Percentiles rank a stretch among this genome's conserved stretches.
phyloP scores from a whole-genome alignment of 2,797 vertebrate species.

The Mionectes olivaceus region DNA sequence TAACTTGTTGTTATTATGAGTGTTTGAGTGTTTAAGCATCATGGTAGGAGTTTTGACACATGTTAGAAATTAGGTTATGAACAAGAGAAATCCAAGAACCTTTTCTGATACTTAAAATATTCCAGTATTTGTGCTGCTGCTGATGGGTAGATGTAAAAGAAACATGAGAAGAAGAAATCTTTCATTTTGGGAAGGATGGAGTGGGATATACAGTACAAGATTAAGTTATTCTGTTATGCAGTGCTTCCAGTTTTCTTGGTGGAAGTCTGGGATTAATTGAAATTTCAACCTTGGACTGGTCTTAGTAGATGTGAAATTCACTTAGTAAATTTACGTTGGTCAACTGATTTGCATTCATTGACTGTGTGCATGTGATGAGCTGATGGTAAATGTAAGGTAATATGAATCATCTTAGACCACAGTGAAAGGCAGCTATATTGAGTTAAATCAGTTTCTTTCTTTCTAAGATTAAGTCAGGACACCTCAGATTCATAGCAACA shows the following conservation, averaged over 20 bases:
- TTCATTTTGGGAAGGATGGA: neutral
- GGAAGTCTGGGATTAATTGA: neutral
- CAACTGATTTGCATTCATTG: neutral
- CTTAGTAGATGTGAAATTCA: neutral
- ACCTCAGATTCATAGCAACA: neutral
- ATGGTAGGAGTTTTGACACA: neutral
- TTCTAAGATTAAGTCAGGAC: neutral
- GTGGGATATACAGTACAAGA: neutral
- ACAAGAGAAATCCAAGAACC: neutral
- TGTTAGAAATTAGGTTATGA: neutral
- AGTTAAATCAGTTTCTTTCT: neutral
- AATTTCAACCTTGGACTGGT: neutral
- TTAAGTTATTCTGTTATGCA: neutral
- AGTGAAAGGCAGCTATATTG: neutral
- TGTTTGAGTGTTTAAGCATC: neutral
- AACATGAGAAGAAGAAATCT: neutral
- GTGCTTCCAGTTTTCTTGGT: neutral
- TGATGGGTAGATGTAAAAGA: neutral
- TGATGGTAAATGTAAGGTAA: neutral
- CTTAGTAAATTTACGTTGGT: neutral
- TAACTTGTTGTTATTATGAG: neutral
- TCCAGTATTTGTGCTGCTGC: neutral
- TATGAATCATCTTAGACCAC: neutral
- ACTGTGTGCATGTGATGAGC: neutral
- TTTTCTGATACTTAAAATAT: neutral